Conservation (phyloP, 2,888 invertebrate species). For the Chelonus formosanus region DNA sequence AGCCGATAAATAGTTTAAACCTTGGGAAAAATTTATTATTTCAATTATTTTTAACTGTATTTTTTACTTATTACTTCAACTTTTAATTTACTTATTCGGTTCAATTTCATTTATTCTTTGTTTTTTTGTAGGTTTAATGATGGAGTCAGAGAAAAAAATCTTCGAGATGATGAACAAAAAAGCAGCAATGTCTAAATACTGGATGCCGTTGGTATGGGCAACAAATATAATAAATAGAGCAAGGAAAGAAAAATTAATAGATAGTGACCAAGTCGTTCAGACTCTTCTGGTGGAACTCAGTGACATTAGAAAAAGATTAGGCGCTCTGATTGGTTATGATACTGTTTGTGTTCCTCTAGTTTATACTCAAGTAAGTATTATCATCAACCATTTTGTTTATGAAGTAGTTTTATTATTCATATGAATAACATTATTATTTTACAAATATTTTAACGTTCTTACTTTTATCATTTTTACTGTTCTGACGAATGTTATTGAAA, state of each 20-base stretch:
- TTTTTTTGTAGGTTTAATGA: slow-evolving; percentile 78
- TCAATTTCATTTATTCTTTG: too few relatives aligned
- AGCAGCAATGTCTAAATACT: slow-evolving; percentile 90
- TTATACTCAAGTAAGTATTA: slow-evolving; percentile 81
- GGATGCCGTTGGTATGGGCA: slow-evolving; percentile 95
- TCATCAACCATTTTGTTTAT: too few relatives aligned
- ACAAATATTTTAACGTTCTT: too few relatives aligned
- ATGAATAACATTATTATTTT: too few relatives aligned
- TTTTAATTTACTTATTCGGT: too few relatives aligned
- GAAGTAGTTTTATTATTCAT: too few relatives aligned
- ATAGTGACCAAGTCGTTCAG: slow-evolving; percentile 91
- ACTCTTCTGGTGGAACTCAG: slow-evolving; percentile 89
- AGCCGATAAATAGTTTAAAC: too few relatives aligned
- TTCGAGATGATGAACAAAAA: slow-evolving; percentile 90
- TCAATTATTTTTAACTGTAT: too few relatives aligned
- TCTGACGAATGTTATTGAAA: too few relatives aligned
- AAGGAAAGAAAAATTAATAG: slow-evolving; percentile 82
- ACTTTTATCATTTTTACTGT: too few relatives aligned
- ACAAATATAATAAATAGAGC: slow-evolving; percentile 91
- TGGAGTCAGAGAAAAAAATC: slow-evolving; percentile 90
- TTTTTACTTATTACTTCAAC: too few relatives aligned
- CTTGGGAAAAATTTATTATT: too few relatives aligned
- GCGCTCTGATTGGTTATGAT: slow-evolving; percentile 88
- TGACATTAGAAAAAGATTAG: slow-evolving; percentile 84
- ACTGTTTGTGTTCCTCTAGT: slow-evolving; percentile 92